These are phyloP conservation scores for Eupristina koningsbergeri DNA, from an alignment of 1,140 invertebrate genomes.

Conservation along the genomic window DNA sequence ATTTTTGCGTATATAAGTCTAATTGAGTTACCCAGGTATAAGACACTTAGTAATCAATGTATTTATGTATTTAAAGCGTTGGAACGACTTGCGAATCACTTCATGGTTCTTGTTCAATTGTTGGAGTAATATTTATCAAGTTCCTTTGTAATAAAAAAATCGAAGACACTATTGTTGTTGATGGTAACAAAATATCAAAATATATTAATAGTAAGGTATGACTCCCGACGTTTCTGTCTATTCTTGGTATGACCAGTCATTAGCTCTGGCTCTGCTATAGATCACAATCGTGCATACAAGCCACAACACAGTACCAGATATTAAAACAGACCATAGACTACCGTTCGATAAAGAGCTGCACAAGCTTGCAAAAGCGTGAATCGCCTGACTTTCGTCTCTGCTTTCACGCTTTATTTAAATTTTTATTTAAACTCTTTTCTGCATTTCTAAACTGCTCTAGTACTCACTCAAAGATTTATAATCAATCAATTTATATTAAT, in stretches of 20 bases:
- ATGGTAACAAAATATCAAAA: not conserved
- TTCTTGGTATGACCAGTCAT: slow-evolving; percentile 6
- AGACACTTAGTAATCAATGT: not conserved
- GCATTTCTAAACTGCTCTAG: too few relatives aligned
- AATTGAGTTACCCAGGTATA: slow-evolving; percentile 13
- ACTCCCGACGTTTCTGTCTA: not conserved
- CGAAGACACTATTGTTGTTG: not conserved
- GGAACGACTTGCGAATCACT: not conserved
- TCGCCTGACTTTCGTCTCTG: too few relatives aligned
- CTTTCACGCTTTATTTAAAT: too few relatives aligned
- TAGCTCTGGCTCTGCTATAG: not conserved
- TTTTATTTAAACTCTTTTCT: too few relatives aligned
- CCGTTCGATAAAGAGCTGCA: not conserved
- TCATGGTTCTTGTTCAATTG: too few relatives aligned
- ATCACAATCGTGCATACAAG: not conserved
- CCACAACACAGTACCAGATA: not conserved
- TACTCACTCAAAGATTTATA: too few relatives aligned
- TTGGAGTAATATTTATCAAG: too few relatives aligned
- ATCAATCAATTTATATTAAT: too few relatives aligned
- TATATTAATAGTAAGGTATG: not conserved
- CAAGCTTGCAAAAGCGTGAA: too few relatives aligned
- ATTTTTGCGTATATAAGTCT: slow-evolving; percentile 15
- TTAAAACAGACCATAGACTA: slow-evolving; percentile 14
- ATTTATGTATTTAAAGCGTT: not conserved
- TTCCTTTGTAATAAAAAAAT: too few relatives aligned